Conservation (phyloP, 2,797 vertebrate species). For the Taenioides sp. region DNA sequence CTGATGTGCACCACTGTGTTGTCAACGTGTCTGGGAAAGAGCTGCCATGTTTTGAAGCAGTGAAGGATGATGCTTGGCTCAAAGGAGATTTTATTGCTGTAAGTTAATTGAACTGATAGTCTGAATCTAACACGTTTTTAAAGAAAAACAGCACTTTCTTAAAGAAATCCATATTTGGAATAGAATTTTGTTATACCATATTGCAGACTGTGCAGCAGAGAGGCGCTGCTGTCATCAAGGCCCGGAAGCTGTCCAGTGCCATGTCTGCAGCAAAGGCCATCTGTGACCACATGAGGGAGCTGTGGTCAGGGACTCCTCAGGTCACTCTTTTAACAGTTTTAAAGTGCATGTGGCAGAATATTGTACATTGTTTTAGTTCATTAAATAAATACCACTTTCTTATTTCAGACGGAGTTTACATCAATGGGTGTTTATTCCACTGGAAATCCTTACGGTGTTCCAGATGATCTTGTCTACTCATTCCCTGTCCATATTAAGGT, state of each 20-base stretch:
- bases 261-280: constrained; percentile 99
- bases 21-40: constrained; percentile 86
- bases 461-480: constrained; percentile 91
- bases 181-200: neutral
- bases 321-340: constrained; percentile 61
- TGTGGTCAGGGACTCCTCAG: constrained; percentile 93
- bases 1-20: constrained; percentile 89
- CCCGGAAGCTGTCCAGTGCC: constrained; percentile 94
- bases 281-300: constrained; percentile 92
- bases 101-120: constrained; percentile 52
- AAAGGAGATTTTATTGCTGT: constrained; percentile 92
- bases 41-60: constrained; percentile 84
- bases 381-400: neutral
- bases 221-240: constrained; percentile 93
- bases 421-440: constrained; percentile 95
- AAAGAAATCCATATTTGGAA: neutral
- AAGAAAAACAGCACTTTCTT: neutral
- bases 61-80: constrained; percentile 93
- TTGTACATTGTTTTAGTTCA: neutral
- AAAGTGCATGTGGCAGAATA: neutral
- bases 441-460: constrained; percentile 88
- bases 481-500: constrained; percentile 96
- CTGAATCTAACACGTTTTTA: neutral
- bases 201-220: constrained; percentile 91
- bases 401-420: constrained; percentile 87